Conservation (phyloP, 2,888 invertebrate genomes). For the Tribolium freemani region DNA sequence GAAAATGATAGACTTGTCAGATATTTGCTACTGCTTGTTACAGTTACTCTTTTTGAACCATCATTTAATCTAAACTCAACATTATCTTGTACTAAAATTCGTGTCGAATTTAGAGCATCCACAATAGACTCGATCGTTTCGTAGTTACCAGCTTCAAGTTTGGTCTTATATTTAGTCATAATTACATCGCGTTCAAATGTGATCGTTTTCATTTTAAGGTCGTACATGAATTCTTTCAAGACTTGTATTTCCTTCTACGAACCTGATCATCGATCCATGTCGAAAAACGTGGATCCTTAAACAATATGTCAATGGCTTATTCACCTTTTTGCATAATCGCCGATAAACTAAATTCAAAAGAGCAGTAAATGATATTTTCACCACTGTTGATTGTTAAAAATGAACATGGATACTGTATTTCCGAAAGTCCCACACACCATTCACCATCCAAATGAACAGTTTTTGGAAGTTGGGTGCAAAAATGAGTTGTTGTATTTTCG, state of each 20-base stretch:
- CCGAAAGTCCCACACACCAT: slow-evolving; percentile 51
- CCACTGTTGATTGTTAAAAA: slow-evolving; percentile 6
- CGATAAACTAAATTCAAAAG: not conserved
- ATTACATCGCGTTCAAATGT: not conserved
- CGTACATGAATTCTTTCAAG: not conserved
- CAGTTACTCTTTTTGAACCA: not conserved
- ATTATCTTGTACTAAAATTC: not conserved
- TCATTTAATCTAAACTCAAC: not conserved
- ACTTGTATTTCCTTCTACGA: not conserved
- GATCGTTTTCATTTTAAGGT: not conserved
- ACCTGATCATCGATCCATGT: not conserved
- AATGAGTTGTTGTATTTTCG: slow-evolving; percentile 52
- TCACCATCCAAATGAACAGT: slow-evolving; percentile 45
- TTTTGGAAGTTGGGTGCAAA: slow-evolving; percentile 49
- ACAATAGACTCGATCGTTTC: not conserved
- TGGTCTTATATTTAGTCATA: not conserved
- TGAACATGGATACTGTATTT: slow-evolving; percentile 35
- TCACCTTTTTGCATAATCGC: not conserved
- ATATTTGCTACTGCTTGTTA: not conserved
- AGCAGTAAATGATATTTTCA: slow-evolving; percentile 26
- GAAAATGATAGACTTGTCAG: no score
- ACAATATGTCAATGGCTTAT: not conserved
- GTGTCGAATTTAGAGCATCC: not conserved
- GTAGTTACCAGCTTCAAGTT: slow-evolving; percentile 9
- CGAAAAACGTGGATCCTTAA: not conserved